These are phyloP conservation scores for Solenopsis invicta DNA, from an alignment of 1,140 invertebrate species.

Conservation along the genomic window DNA sequence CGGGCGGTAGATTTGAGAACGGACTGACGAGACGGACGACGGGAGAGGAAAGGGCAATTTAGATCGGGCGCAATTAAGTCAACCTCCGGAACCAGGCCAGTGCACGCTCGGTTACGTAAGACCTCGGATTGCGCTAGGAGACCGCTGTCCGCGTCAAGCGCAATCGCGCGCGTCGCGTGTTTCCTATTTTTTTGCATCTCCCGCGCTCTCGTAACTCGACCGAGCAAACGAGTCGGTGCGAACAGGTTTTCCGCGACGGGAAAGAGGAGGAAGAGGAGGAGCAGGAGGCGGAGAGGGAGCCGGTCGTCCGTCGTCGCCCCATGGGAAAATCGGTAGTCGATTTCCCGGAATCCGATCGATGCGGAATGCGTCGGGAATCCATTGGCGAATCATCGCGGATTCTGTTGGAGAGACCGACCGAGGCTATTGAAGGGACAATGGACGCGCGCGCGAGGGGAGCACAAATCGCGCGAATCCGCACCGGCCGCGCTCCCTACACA, in stretches of 20 bases:
- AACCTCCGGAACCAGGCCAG: slow-evolving; percentile 60
- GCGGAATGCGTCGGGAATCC: slow-evolving; percentile 22
- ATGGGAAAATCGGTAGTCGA: slow-evolving; percentile 2
- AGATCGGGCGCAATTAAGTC: slow-evolving; percentile 71
- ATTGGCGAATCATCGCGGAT: slow-evolving; percentile 1
- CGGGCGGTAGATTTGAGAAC: slow-evolving; percentile 63
- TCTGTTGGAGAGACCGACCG: background rate
- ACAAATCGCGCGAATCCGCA: slow-evolving; percentile 11
- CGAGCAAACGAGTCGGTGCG: no score
- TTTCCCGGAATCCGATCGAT: slow-evolving; percentile 31
- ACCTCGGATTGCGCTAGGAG: background rate
- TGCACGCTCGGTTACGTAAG: slow-evolving; percentile 59
- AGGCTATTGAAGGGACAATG: background rate
- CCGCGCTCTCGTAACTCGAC: background rate
- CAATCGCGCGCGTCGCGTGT: background rate
- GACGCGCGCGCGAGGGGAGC: no score
- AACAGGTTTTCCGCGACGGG: no score
- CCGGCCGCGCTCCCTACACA: background rate
- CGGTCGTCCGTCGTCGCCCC: background rate
- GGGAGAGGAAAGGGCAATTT: slow-evolving; percentile 70
- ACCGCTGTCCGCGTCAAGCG: background rate
- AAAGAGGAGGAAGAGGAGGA: no score
- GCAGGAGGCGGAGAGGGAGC: background rate
- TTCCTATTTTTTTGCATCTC: background rate
- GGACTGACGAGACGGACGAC: slow-evolving; percentile 28